phyloP scores from a whole-genome alignment of 2,113 vertebrate genomes.

The Eclectus roratus region DNA sequence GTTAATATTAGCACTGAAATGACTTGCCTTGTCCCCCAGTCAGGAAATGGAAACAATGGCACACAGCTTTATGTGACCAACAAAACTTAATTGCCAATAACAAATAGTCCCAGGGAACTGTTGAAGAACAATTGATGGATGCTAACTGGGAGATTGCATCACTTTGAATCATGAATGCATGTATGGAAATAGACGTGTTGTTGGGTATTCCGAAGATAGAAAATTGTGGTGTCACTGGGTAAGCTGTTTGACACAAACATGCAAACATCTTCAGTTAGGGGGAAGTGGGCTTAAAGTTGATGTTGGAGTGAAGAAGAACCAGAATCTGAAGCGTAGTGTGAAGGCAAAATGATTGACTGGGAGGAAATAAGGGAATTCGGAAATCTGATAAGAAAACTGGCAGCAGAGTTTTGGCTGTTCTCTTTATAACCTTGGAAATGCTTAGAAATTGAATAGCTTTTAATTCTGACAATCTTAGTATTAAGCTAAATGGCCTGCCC shows the following conservation, averaged over 20 bases:
- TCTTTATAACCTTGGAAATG: not conserved
- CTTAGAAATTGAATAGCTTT: not conserved
- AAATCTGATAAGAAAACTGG: not conserved
- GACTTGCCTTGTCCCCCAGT: not conserved
- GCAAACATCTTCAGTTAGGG: not conserved
- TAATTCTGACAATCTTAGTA: not conserved
- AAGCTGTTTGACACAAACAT: not conserved
- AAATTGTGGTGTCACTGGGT: not conserved
- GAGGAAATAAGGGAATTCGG: not conserved
- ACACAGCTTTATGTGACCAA: not conserved
- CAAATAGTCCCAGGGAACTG: not conserved
- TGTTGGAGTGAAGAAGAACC: not conserved
- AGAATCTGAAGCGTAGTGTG: not conserved
- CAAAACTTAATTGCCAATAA: not conserved
- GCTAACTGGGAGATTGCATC: conserved; percentile 29
- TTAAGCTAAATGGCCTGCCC: not conserved
- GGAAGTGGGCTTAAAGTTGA: not conserved
- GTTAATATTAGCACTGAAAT: conserved; percentile 13
- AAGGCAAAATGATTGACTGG: not conserved
- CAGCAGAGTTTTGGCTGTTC: not conserved
- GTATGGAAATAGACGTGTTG: not conserved
- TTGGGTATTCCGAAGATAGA: not conserved
- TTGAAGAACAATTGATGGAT: conserved; percentile 57
- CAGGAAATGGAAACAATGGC: conserved; percentile 59
- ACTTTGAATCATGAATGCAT: not conserved